Percentiles rank a stretch among this genome's conserved stretches.
Evolutionary conservation across 2,888 invertebrate genomes (phyloP).

Genomic region (Ochropleura plecta): DNA sequence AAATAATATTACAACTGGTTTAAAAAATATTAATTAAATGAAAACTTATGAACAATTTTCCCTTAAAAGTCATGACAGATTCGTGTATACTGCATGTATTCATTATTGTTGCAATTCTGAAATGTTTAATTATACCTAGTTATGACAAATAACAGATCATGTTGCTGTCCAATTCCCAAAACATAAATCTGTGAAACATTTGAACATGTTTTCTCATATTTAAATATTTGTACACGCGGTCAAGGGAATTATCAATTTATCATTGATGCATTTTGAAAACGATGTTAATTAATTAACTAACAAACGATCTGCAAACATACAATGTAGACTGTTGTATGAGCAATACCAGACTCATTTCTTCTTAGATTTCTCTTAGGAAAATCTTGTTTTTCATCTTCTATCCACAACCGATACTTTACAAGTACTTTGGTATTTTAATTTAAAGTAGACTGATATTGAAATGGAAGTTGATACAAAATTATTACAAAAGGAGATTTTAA

Average conservation of each 20-base stretch:
- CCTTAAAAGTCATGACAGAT: neutral
- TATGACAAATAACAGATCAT: conserved; percentile 1
- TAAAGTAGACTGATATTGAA: neutral
- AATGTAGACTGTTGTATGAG: neutral
- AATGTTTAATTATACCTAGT: conserved; percentile 15
- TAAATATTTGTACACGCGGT: conserved; percentile 22
- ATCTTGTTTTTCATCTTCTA: conserved; percentile 5
- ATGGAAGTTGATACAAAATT: neutral
- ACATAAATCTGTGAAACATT: conserved; percentile 30
- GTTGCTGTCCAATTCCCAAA: conserved; percentile 1
- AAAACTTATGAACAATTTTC: neutral
- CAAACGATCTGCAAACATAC: neutral
- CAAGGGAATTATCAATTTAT: conserved; percentile 3
- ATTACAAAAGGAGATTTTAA: conserved; percentile 17
- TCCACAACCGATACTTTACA: neutral
- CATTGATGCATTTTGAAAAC: neutral
- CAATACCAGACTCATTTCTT: conserved; percentile 8
- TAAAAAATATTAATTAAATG: neutral
- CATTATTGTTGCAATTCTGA: conserved; percentile 1
- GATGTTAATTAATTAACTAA: conserved; percentile 16
- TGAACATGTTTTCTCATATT: conserved; percentile 17
- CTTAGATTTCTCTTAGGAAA: conserved; percentile 42
- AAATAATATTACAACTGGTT: neutral
- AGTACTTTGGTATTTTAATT: conserved; percentile 11
- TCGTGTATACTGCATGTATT: neutral